Base-by-base conservation (phyloP, 2,113 vertebrate genomes). In the Macaca fascicularis region DNA sequence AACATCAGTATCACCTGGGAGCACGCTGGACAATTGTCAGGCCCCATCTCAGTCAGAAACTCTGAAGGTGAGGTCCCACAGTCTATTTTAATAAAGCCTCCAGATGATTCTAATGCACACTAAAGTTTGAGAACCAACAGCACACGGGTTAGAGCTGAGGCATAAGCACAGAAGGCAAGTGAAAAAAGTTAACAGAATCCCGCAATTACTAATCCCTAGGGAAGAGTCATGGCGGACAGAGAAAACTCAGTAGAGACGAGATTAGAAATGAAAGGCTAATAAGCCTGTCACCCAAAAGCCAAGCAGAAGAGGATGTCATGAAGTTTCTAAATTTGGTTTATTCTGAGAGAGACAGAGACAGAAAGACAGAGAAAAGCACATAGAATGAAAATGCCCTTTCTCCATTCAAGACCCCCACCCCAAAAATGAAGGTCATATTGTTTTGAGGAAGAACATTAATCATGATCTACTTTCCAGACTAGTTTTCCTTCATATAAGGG, bases 281-380 rank as follows among this genome's bases (percentile, higher is more conserved):
- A 79, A 9, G 52, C 25, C 22, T 87, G 27, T 87, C 20, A 82
- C 59, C 32, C 45, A 35, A 90, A 81, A 72, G 43, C 9, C 32
- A 95, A 57, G 72, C 27, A 55, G 45, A 90, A 97, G 61, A 90
- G 38, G 84, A 61, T 57, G n/a, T 61, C 45, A 76, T 67, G 1
- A 95, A 88, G 57, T 95, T 92, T 89, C 78, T 83, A 95, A 93
- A 64, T 40, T 61, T n/a, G 83, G 35, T 74, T 93, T 92, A 82
- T 89, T 86, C 27, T 52, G 81, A 83, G 67, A 92, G 35, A 83
- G 12, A 32, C 17, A 57, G 45, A 81, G 27, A 89, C 22, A 91
- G 64, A 92, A 30, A 83, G 12, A 32, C 16, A 55, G 45, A 81
- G 27, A 89, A 22, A 89, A 35, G 23, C 19, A 84, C 20, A 78